Conservation (phyloP, 1,140 invertebrate species). For the Drosophila tsacasi region DNA sequence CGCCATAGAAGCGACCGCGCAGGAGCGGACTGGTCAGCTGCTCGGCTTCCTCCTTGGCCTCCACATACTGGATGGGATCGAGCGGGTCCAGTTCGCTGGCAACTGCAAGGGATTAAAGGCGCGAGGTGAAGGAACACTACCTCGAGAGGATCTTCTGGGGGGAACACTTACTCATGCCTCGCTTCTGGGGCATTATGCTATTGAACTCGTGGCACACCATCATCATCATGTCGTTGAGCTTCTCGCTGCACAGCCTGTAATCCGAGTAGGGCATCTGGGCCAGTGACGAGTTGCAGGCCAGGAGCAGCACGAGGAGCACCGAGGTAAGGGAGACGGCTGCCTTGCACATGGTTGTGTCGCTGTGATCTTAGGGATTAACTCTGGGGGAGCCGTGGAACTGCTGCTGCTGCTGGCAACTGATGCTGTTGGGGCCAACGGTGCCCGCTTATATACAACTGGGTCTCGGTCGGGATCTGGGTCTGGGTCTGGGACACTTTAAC, state of each 20-base stretch:
- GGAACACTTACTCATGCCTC: constrained; percentile 56
- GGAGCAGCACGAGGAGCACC: constrained; percentile 7
- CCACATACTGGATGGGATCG: constrained; percentile 64
- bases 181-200: constrained; percentile 43
- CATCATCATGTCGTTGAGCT: constrained; percentile 49
- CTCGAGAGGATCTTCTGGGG: neutral
- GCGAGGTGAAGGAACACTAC: too few species aligned
- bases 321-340: neutral
- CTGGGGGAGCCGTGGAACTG: constrained; percentile 17
- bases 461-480: constrained; percentile 4
- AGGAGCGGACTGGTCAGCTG: constrained; percentile 1
- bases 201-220: constrained; percentile 50
- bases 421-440: constrained; percentile 23
- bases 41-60: constrained; percentile 45
- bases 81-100: constrained; percentile 50
- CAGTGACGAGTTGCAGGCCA: constrained; percentile 17
- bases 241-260: constrained; percentile 47
- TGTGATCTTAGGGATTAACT: constrained; percentile 29
- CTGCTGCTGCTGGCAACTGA: constrained; percentile 51
- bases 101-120: constrained; percentile 22
- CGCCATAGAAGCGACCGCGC: constrained; percentile 37
- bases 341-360: constrained; percentile 21
- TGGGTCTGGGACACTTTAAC: constrained; percentile 28
- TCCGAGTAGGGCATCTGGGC: constrained; percentile 4
- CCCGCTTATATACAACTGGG: constrained; percentile 66